Percentiles rank a stretch among this genome's conserved stretches.
These are phyloP conservation scores for Entomobrya multifasciata DNA, from an alignment of 2,888 invertebrate genomes.

Conservation along the genomic window DNA sequence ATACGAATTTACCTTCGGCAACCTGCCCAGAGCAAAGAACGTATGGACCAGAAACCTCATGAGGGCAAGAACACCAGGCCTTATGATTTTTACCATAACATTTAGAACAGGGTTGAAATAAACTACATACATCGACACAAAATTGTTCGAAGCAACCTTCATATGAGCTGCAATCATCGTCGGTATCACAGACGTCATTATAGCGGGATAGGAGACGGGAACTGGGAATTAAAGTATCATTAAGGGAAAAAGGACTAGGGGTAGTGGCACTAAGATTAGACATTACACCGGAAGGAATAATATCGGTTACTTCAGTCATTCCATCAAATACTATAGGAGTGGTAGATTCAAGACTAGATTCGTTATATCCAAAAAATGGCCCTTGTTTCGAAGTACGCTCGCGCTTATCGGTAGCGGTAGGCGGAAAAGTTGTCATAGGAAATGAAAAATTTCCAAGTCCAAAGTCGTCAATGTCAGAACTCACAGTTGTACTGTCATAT, in stretches of 20 bases:
- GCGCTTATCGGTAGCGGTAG: constrained; percentile 40
- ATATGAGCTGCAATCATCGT: constrained; percentile 72
- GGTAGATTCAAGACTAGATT: constrained; percentile 56
- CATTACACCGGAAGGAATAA: constrained; percentile 10
- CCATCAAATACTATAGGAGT: constrained; percentile 42
- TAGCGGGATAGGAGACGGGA: constrained; percentile 39
- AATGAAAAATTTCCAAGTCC: constrained; percentile 18
- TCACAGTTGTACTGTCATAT: constrained; percentile 14
- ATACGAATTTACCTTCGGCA: constrained; percentile 75
- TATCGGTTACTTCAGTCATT: constrained; percentile 49
- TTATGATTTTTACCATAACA: constrained; percentile 84
- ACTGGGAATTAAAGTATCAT: constrained; percentile 18
- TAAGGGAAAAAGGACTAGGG: constrained; percentile 16
- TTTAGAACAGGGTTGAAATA: constrained; percentile 81
- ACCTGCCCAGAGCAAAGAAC: constrained; percentile 73
- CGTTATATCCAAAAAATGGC: constrained; percentile 58
- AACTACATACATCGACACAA: constrained; percentile 86
- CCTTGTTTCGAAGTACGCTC: constrained; percentile 69
- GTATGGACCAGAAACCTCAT: constrained; percentile 86
- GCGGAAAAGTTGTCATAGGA: constrained; percentile 15
- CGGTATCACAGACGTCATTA: constrained; percentile 74
- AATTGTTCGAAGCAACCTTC: constrained; percentile 77
- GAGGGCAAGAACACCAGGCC: constrained; percentile 80
- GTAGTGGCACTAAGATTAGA: constrained; percentile 47
- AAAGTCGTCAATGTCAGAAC: background rate